Evolutionary conservation across 2,113 vertebrate species (phyloP).

Genomic region (Forbesichthys papilliferus): DNA sequence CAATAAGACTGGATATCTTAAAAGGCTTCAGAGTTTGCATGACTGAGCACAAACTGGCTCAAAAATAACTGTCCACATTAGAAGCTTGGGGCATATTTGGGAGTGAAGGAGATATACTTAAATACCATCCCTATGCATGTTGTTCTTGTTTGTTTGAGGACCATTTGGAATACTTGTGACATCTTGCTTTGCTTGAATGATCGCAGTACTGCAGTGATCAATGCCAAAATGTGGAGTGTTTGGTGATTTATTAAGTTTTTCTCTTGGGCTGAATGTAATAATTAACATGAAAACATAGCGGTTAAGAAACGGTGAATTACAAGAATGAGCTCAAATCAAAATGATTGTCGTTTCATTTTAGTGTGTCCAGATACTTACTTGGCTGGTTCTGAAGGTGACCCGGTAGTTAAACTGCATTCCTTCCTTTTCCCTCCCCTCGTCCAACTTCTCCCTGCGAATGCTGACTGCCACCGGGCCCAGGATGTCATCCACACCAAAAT

Average conservation of each 20-base stretch:
- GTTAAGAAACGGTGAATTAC: too few species aligned
- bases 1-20: background rate
- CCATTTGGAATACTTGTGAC: conserved; percentile 28
- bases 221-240: conserved; percentile 14
- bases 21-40: conserved; percentile 30
- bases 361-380: conserved; percentile 77
- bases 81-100: conserved; percentile 33
- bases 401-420: conserved; percentile 93
- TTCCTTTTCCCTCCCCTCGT: conserved; percentile 93
- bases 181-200: conserved; percentile 36
- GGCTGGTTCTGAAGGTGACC: conserved; percentile 93
- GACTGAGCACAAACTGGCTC: conserved; percentile 34
- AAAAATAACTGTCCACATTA: conserved; percentile 24
- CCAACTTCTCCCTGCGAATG: conserved; percentile 89
- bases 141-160: conserved; percentile 18
- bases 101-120: background rate
- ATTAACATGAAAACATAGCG: too few species aligned
- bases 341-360: background rate
- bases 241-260: conserved; percentile 17
- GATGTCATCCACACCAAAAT: conserved; percentile 94
- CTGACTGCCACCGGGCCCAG: conserved; percentile 95
- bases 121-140: conserved; percentile 13
- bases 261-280: background rate
- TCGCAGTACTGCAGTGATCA: conserved; percentile 23
- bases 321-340: too few species aligned